Conservation (phyloP, 2,113 vertebrate species). For the Gobius niger region DNA sequence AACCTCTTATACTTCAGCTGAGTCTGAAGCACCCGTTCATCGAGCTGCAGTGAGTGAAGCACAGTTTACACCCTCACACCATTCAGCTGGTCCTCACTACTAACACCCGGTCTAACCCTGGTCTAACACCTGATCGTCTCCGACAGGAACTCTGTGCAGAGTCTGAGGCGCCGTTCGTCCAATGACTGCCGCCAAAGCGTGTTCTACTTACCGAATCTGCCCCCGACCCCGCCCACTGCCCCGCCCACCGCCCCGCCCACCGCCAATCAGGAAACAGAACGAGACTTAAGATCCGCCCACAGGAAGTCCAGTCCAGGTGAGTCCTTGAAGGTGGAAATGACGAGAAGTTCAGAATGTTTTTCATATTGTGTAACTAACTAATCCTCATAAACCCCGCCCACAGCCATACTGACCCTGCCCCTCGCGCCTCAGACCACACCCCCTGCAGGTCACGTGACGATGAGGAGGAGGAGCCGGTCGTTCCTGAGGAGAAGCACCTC, state of each 20-base stretch:
- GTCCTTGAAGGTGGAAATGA: neutral
- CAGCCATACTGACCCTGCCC: neutral
- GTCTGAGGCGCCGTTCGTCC: conserved; percentile 77
- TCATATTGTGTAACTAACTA: too few relatives aligned
- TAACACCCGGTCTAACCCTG: too few relatives aligned
- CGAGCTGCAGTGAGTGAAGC: conserved; percentile 88
- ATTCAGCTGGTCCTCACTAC: too few relatives aligned
- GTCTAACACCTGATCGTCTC: neutral
- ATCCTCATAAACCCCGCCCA: neutral
- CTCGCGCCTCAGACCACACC: neutral
- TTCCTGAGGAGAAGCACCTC: neutral
- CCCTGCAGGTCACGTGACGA: neutral
- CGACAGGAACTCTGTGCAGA: conserved; percentile 86
- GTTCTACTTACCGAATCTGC: conserved; percentile 54
- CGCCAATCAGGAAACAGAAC: neutral
- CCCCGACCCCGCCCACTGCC: neutral
- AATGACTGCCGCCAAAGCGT: conserved; percentile 68
- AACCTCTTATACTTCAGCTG: conserved; percentile 15
- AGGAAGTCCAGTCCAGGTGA: neutral
- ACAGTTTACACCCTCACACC: neutral
- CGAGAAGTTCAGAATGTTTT: too few relatives aligned
- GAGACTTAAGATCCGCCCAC: neutral
- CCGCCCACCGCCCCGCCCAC: neutral
- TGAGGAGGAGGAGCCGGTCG: neutral
- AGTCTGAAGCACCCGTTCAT: conserved; percentile 90